A percentile compares a stretch with the other conserved stretches of the same genome.
Conservation (phyloP, 30 jellyfish, hydroid and myxozoan genomes). For the Morbakka virulenta region DNA sequence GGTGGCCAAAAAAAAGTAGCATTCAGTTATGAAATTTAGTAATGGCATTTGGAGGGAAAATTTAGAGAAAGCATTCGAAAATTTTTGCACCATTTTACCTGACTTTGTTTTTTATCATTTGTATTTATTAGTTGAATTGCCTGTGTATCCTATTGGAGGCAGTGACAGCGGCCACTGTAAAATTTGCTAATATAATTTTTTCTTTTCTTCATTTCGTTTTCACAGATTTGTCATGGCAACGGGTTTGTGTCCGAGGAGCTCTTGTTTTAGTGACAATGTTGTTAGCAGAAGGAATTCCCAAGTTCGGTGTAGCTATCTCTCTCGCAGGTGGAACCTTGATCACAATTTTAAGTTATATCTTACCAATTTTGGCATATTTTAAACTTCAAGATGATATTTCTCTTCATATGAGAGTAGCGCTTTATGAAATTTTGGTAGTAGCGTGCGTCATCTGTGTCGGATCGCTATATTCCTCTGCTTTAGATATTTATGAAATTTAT, state of each 20-base stretch:
- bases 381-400: neutral
- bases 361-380: neutral
- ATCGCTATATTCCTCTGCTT: neutral
- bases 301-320: neutral
- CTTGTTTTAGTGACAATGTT: neutral
- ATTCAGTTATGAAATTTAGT: too few species aligned
- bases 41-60: too few species aligned
- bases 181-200: too few species aligned
- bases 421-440: neutral
- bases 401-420: neutral
- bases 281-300: neutral
- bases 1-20: too few species aligned
- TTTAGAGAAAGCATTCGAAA: too few species aligned
- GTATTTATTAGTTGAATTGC: too few species aligned
- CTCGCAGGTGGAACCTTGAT: neutral
- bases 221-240: neutral
- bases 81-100: too few species aligned
- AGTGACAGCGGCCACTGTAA: too few species aligned
- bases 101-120: too few species aligned
- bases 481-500: too few species aligned
- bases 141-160: too few species aligned
- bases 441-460: neutral
- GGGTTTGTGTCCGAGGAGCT: neutral
- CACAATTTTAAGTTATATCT: neutral
- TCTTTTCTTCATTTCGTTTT: too few species aligned